phyloP scores from a whole-genome alignment of 2,797 vertebrate species.

The Sciurus vulgaris region DNA sequence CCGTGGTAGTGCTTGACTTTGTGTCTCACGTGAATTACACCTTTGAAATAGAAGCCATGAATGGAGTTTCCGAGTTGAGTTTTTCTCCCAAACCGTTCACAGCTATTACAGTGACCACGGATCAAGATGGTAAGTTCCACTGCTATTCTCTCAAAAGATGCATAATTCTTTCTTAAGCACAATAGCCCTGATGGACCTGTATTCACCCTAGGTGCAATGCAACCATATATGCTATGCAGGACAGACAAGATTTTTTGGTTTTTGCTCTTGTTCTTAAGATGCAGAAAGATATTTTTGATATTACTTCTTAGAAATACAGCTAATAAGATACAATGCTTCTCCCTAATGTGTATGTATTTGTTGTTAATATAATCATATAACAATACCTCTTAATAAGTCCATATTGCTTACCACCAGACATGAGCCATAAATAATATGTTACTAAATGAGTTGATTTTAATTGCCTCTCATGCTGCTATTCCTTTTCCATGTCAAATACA shows the following conservation, averaged over 20 bases:
- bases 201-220: not conserved
- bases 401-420: not conserved
- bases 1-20: conserved; percentile 95
- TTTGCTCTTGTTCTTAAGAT: not conserved
- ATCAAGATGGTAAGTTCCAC: conserved; percentile 95
- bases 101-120: conserved; percentile 94
- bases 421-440: not conserved
- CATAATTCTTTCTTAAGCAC: not conserved
- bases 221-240: not conserved
- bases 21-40: conserved; percentile 97
- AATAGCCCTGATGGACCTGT: not conserved
- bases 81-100: conserved; percentile 94
- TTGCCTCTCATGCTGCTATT: not conserved
- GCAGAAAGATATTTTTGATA: conserved; percentile 15
- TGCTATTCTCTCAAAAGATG: conserved; percentile 52
- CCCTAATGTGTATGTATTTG: not conserved
- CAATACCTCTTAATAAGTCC: not conserved
- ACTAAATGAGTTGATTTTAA: not conserved
- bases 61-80: conserved; percentile 96
- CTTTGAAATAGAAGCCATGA: conserved; percentile 97
- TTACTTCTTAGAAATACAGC: not conserved
- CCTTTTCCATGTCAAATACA: conserved; percentile 20
- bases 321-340: conserved; percentile 42
- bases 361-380: not conserved
- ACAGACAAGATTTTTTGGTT: not conserved